These are phyloP conservation scores for Protosalanx chinensis DNA, from an alignment of 2,797 vertebrate genomes.

Conservation along the genomic window DNA sequence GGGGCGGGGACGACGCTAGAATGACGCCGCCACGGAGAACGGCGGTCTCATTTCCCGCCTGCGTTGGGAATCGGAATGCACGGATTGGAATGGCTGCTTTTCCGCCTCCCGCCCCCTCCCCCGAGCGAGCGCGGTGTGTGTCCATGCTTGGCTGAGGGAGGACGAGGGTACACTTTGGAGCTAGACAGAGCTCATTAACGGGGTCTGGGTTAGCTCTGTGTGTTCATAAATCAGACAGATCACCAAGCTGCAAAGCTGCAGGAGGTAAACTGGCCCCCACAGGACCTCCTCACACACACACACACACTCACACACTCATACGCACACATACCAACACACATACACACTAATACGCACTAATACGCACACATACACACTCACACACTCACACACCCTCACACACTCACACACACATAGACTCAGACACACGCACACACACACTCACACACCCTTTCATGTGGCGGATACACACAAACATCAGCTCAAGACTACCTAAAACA, in stretches of 20 bases:
- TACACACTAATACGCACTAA: too few relatives aligned
- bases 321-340: not conserved
- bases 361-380: not conserved
- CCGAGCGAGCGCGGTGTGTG: not conserved
- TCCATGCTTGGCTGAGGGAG: too few relatives aligned
- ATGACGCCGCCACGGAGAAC: too few relatives aligned
- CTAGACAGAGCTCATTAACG: constrained; percentile 20
- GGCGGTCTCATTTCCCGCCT: too few relatives aligned
- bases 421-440: not conserved
- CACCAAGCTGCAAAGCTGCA: constrained; percentile 19
- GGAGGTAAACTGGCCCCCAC: not conserved
- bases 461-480: not conserved
- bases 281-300: not conserved
- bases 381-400: not conserved
- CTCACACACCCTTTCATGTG: constrained; percentile 5
- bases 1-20: too few relatives aligned
- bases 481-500: not conserved
- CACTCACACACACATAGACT: not conserved
- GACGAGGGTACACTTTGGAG: constrained; percentile 13
- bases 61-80: too few relatives aligned
- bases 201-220: constrained; percentile 34
- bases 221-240: constrained; percentile 50
- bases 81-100: too few relatives aligned
- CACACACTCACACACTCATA: not conserved
- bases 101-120: too few relatives aligned